Evolutionary conservation across 1,140 invertebrate species (phyloP).

Genomic region (Galleria mellonella): DNA sequence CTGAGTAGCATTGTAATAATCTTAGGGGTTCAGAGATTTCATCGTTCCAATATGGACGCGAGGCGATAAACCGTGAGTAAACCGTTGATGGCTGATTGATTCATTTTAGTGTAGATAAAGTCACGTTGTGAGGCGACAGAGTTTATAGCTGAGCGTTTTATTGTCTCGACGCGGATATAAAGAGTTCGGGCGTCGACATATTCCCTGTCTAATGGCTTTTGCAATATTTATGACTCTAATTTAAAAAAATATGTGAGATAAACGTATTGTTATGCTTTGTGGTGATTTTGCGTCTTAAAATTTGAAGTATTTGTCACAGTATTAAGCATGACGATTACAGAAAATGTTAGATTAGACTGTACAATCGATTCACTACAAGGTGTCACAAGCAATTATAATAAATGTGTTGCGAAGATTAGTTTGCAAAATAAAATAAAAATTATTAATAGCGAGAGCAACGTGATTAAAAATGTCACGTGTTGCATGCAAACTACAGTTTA

Average conservation of each 20-base stretch:
- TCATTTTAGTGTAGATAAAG: conserved; percentile 48
- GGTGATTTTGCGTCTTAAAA: neutral
- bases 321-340: too few species aligned
- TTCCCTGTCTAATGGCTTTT: conserved; percentile 18
- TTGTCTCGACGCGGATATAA: conserved; percentile 33
- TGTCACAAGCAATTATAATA: too few species aligned
- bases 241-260: neutral
- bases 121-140: conserved; percentile 24
- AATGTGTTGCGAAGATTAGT: too few species aligned
- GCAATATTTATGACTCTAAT: conserved; percentile 30
- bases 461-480: too few species aligned
- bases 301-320: neutral
- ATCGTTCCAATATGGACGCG: conserved; percentile 13
- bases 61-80: conserved; percentile 30
- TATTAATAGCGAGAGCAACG: too few species aligned
- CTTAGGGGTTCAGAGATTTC: conserved; percentile 9
- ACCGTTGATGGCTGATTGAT: conserved; percentile 53
- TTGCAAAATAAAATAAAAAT: too few species aligned
- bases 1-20: neutral
- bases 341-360: too few species aligned
- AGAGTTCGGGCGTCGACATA: conserved; percentile 13
- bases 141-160: conserved; percentile 44
- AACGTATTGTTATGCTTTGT: neutral
- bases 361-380: too few species aligned
- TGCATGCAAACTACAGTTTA: too few species aligned